phyloP scores from a whole-genome alignment of 2,888 invertebrate genomes.

The Leucophenga montana region DNA sequence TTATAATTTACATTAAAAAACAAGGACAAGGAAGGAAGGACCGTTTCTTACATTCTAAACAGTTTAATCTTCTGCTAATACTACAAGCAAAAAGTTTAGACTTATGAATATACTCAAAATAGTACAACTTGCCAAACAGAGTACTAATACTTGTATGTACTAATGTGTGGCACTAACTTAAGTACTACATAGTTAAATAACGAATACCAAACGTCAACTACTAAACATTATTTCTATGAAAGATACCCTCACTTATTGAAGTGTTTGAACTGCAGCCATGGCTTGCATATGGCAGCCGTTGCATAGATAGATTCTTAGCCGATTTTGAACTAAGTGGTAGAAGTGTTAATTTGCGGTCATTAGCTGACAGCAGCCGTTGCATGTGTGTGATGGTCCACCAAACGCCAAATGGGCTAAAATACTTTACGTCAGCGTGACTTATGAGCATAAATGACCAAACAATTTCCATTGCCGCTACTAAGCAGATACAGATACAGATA shows the following conservation, averaged over 20 bases:
- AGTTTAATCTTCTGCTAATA: no score
- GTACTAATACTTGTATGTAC: background rate
- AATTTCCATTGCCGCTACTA: background rate
- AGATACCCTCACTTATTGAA: no score
- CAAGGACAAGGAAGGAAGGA: no score
- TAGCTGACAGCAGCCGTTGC: background rate
- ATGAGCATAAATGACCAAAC: slow-evolving; percentile 13
- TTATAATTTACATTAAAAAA: no score
- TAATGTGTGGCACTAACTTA: slow-evolving; percentile 14
- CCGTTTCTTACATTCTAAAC: no score
- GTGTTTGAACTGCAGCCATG: background rate
- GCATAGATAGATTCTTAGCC: slow-evolving; percentile 1
- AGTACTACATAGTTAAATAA: background rate
- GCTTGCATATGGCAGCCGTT: background rate
- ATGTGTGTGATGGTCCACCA: no score
- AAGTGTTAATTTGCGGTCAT: slow-evolving; percentile 21
- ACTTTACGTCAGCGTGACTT: slow-evolving; percentile 4
- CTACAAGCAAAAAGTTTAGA: no score
- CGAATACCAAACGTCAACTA: no score
- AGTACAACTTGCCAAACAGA: no score
- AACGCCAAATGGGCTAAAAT: slow-evolving; percentile 4
- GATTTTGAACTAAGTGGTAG: slow-evolving; percentile 10
- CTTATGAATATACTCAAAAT: no score
- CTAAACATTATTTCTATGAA: no score
- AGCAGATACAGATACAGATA: no score